Conservation (phyloP, 2,888 invertebrate genomes). For the Caenorhabditis sulstoni region DNA sequence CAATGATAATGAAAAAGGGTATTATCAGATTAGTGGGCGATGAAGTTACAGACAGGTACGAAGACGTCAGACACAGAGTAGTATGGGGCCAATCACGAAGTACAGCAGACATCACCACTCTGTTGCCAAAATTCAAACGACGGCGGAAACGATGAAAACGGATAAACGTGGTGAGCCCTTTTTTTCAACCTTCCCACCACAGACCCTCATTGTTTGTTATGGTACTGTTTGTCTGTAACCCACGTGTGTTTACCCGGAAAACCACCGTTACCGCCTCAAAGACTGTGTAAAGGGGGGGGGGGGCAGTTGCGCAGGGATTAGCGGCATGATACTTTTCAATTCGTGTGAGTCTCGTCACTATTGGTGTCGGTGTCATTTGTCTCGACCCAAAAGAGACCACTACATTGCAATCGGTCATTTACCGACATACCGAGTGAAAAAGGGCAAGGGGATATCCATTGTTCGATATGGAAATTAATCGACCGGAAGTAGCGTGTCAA, state of each 20-base stretch:
- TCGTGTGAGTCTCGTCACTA: neutral
- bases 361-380: conserved; percentile 33
- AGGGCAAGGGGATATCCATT: neutral
- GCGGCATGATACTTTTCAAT: conserved; percentile 37
- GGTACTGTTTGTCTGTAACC: neutral
- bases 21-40: conserved; percentile 49
- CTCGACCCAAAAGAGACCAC: conserved; percentile 11
- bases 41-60: conserved; percentile 10
- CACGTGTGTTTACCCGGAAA: conserved; percentile 19
- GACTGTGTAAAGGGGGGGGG: conserved; percentile 4
- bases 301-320: conserved; percentile 30
- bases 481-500: neutral
- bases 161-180: neutral
- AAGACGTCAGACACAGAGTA: conserved; percentile 1
- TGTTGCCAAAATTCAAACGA: neutral
- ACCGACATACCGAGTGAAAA: neutral
- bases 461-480: neutral
- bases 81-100: neutral
- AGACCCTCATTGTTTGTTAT: neutral
- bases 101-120: neutral
- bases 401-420: conserved; percentile 4
- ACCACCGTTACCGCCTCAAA: conserved; percentile 17
- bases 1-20: conserved; percentile 11
- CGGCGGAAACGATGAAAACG: neutral
- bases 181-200: neutral